Base-by-base conservation (phyloP, 2,888 invertebrate genomes). In the Homarus gammarus region DNA sequence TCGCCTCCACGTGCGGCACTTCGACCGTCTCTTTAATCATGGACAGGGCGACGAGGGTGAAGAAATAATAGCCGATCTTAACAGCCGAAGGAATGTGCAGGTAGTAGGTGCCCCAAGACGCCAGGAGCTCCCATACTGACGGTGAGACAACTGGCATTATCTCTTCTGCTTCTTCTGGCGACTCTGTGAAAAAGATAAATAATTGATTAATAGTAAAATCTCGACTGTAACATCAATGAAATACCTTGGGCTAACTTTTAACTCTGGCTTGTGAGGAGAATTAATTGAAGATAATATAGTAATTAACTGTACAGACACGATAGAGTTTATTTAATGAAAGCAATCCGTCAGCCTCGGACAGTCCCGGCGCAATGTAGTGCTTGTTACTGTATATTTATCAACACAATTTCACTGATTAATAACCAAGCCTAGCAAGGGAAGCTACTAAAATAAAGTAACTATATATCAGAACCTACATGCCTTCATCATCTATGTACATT, bases 1-100 rank as follows among this genome's bases (percentile, higher is more conserved):
- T 33, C 33, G 51, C 40, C 31, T 88, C 85, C 5, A 91, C 6
- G 44, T 91, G 91, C 18, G 88, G 84, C 1, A 83, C n/a, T 22
- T 77, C 68, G 22, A 64, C 38, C 2, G 64, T 51, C 12, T 77
- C 70, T 31, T 78, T 75, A 33, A 89, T 31, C 77, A 51, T 40
- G 22, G 88, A 84, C 33, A 89, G 68, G 2, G 77, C 18, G 0
- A 77, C 36, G 8, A 84, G 44, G 44, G 84, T 61, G 77, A 56
- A n/a, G 38, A 64, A n/a, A 56, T 83, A 89, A 40, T 89, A 89
- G 31, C 22, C 22, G 33, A 89, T 70, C 56, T 84, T 89, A 6
- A 44, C n/a, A 27, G 2, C 51, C 3, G 77, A 56, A 49, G 70
- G 18, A 18, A 89, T 40, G 40, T 70, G 88, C n/a, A 89, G 31